Conservation (phyloP, 2,888 invertebrate species). For the Apeira syringaria region DNA sequence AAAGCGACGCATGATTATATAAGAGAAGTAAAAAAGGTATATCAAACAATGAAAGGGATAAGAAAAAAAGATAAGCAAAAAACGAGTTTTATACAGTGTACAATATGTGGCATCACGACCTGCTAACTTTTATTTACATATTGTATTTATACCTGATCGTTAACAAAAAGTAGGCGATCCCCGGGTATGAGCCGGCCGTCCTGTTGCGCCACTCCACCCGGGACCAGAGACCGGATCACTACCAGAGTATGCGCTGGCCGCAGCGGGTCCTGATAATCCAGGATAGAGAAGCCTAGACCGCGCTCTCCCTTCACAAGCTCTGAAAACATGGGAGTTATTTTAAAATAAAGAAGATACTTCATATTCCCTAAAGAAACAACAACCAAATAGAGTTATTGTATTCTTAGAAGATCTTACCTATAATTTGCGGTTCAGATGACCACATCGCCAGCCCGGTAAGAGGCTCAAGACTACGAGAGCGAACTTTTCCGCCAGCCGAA, state of each 20-base stretch:
- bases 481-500: slow-evolving; percentile 62
- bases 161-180: slow-evolving; percentile 96
- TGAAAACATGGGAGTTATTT: slow-evolving; percentile 30
- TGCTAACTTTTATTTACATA: no score
- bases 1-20: no score
- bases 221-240: slow-evolving; percentile 98
- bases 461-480: slow-evolving; percentile 97
- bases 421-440: slow-evolving; percentile 98
- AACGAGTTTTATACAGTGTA: no score
- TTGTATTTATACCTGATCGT: slow-evolving; percentile 54
- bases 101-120: no score
- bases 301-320: slow-evolving; percentile 98
- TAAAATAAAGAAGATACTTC: no score
- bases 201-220: slow-evolving; percentile 98
- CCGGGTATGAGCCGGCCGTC: slow-evolving; percentile 99
- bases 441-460: slow-evolving; percentile 99
- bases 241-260: slow-evolving; percentile 98
- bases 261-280: slow-evolving; percentile 97
- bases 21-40: no score
- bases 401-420: slow-evolving; percentile 83
- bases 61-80: no score
- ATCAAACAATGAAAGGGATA: no score
- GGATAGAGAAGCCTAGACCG: slow-evolving; percentile 98
- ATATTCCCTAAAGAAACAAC: no score
- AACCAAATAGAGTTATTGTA: no score